phyloP scores from a whole-genome alignment of 2,797 vertebrate species.

The Muraenolepis orangiensis region DNA sequence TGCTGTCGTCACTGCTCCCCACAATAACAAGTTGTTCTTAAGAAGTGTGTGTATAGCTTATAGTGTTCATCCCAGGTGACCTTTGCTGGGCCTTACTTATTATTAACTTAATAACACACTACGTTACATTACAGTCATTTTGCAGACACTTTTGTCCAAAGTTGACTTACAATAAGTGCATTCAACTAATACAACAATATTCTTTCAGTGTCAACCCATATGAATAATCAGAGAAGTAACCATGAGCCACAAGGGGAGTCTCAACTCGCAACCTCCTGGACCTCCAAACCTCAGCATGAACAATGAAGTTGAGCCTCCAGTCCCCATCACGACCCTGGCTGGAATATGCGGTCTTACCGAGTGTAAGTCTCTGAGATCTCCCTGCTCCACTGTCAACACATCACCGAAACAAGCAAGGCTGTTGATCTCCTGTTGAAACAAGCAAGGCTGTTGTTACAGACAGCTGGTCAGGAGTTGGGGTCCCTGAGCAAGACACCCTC shows the following conservation, averaged over 20 bases:
- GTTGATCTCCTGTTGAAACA: too few species aligned
- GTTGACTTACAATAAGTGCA: too few species aligned
- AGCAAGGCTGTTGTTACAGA: too few species aligned
- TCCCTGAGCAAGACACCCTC: too few species aligned
- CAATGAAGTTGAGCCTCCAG: slow-evolving; percentile 99
- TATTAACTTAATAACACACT: too few species aligned
- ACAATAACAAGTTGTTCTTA: not conserved
- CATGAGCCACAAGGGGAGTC: slow-evolving; percentile 83
- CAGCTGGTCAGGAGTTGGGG: too few species aligned
- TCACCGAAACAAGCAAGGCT: not conserved
- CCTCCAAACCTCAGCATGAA: slow-evolving; percentile 99
- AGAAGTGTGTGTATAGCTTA: not conserved
- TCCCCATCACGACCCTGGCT: slow-evolving; percentile 99
- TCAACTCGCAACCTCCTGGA: slow-evolving; percentile 72
- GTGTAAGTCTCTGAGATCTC: slow-evolving; percentile 80
- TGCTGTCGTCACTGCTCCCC: too few species aligned
- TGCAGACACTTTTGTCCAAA: too few species aligned
- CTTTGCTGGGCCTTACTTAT: not conserved
- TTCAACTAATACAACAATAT: too few species aligned
- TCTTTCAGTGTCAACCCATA: not conserved
- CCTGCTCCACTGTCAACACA: slow-evolving; percentile 20
- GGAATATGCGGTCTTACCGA: slow-evolving; percentile 99
- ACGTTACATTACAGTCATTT: too few species aligned
- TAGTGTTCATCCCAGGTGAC: not conserved
- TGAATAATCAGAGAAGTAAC: slow-evolving; percentile 38